Percentiles rank a stretch among this genome's conserved stretches.
phyloP scores from a whole-genome alignment of 2,797 vertebrate genomes.

The Lepilemur septentrionalis region DNA sequence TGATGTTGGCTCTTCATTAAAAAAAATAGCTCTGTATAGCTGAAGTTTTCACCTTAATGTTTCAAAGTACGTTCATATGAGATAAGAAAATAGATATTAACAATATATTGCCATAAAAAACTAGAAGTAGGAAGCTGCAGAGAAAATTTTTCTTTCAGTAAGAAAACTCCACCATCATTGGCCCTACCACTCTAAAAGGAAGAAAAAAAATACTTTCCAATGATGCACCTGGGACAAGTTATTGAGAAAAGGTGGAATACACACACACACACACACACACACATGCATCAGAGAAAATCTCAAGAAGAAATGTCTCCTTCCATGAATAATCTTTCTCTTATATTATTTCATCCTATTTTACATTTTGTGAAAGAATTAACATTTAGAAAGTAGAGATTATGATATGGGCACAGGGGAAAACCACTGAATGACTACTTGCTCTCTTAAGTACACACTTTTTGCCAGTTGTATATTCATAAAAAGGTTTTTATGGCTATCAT shows the following conservation, averaged over 20 bases:
- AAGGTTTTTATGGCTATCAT: neutral
- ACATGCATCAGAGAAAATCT: neutral
- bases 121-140: neutral
- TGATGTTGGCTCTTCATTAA: neutral
- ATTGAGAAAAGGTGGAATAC: neutral
- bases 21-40: neutral
- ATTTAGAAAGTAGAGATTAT: neutral
- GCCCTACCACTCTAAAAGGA: neutral
- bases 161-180: neutral
- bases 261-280: neutral
- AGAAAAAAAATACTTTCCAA: neutral
- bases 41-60: neutral
- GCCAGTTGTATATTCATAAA: neutral
- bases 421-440: neutral
- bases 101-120: neutral
- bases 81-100: neutral
- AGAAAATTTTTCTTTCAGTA: neutral
- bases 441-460: neutral
- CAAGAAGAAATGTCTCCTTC: neutral
- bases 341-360: neutral
- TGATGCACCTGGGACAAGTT: neutral
- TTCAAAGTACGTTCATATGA: neutral
- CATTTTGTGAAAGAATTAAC: neutral
- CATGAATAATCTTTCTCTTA: neutral
- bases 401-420: neutral